Evolutionary conservation across 2,888 invertebrate genomes (phyloP).

Genomic region (Temnothorax unifasciatus): DNA sequence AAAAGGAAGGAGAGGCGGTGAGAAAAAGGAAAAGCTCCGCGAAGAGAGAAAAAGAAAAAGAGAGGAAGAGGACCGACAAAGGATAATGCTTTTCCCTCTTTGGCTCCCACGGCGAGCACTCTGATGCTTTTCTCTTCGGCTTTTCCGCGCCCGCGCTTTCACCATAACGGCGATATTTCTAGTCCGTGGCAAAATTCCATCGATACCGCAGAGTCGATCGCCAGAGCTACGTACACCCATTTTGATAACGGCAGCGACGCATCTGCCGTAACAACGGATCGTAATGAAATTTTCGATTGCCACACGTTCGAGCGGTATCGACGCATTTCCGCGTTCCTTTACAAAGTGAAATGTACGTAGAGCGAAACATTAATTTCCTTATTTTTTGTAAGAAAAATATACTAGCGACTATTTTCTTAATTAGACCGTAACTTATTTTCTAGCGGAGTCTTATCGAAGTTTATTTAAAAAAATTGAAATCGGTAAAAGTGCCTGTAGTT

Average conservation of each 20-base stretch:
- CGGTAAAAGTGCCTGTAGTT: neutral
- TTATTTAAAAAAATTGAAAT: neutral
- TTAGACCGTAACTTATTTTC: conserved; percentile 2
- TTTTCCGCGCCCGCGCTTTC: conserved; percentile 42
- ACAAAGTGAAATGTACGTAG: neutral
- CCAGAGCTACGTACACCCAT: conserved; percentile 17
- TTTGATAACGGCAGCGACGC: conserved; percentile 45
- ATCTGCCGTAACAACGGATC: conserved; percentile 48
- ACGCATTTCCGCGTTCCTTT: neutral
- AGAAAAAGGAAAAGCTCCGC: conserved; percentile 24
- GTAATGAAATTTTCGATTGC: conserved; percentile 66
- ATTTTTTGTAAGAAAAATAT: neutral
- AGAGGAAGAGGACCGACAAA: conserved; percentile 37
- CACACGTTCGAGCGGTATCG: neutral
- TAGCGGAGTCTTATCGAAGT: neutral
- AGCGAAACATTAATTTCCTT: neutral
- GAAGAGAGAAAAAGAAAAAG: neutral
- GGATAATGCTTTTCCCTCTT: conserved; percentile 58
- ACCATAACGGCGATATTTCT: conserved; percentile 47
- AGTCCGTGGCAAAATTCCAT: conserved; percentile 36
- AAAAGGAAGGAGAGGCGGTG: neutral
- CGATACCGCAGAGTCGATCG: conserved; percentile 39
- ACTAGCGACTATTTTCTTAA: neutral
- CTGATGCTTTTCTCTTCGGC: conserved; percentile 17
- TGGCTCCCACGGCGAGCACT: conserved; percentile 24